Base-by-base conservation (phyloP, 2,797 vertebrate species). In the Triplophysa bombifrons region DNA sequence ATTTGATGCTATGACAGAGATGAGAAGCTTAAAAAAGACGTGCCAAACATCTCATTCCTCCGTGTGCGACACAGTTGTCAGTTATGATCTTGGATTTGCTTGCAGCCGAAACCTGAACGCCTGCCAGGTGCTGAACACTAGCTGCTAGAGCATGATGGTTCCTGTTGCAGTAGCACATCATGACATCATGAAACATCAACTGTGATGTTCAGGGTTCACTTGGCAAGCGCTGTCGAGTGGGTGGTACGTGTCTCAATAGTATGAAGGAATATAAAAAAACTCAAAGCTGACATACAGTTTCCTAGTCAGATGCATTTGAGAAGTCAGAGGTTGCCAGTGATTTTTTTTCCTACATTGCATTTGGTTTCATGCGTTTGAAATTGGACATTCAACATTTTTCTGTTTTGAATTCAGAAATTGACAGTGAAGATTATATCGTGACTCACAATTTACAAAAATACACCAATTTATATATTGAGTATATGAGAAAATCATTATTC, bases 61-160 rank as follows among this genome's bases (percentile, higher is more conserved):
- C 38, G 13, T 80, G 4, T 67, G 25, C 20, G 12, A 30, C 61
- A 30, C 61, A 34, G 22, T 13, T 34, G 66, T 76, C 70, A 78
- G 70, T 16, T 77, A 22, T 78, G 60, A 72, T 67, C 63, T 27
- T 67, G 70, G 51, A 80, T 72, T 53, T 61, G 9, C 17, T 76
- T 34, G 13, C 41, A 38, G 66, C 55, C 61, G n/a, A 69, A 77
- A 50, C 55, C 25, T 69, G n/a, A 77, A 68, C 30, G 27, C 25
- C 67, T 70, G 76, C 69, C 66, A 71, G 4, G 48, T 44, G 58
- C 58, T 71, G 76, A 78, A 64, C 58, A 17, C 46, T 56, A 19
- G 48, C 34, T 64, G 76, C 30, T 20, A 41, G 30, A 72, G 44
- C 48, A 72, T 12, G 20, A 27, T 50, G 55, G 19, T 12, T 70